Conservation (phyloP, 2,888 invertebrate species). For the Chrysina gloriosa region DNA sequence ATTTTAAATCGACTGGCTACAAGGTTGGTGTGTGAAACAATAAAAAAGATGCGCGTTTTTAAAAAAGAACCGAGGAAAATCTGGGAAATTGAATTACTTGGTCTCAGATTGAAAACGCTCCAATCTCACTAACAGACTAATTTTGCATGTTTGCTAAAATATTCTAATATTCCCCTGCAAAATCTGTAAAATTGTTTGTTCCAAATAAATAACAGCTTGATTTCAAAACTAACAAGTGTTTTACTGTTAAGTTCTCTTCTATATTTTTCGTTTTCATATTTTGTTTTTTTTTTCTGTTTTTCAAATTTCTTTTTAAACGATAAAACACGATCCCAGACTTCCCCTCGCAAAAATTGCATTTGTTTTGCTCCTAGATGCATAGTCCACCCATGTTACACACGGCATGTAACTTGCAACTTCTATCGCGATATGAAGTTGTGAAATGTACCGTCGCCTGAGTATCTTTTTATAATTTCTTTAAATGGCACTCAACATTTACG, state of each 20-base stretch:
- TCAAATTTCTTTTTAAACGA: conserved; percentile 7
- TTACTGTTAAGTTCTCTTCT: conserved; percentile 29
- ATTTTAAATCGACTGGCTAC: conserved; percentile 49
- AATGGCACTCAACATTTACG: conserved; percentile 7
- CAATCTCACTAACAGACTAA: not conserved
- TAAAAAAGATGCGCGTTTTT: no score
- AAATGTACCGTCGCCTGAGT: conserved; percentile 26
- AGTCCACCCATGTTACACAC: conserved; percentile 39
- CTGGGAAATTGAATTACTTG: not conserved
- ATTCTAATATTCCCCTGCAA: not conserved
- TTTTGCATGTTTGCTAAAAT: not conserved
- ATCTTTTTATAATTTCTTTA: conserved; percentile 14
- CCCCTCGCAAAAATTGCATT: not conserved
- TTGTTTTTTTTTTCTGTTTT: no score
- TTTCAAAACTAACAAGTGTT: conserved; percentile 24
- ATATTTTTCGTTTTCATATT: no score
- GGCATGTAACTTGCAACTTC: not conserved
- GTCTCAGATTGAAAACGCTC: conserved; percentile 32
- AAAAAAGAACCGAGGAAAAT: conserved; percentile 7
- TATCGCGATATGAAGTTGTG: conserved; percentile 31
- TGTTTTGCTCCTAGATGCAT: conserved; percentile 13
- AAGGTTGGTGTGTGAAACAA: conserved; percentile 54
- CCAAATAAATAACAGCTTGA: conserved; percentile 14
- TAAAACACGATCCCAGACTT: not conserved
- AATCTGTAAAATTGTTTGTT: conserved; percentile 20